These are phyloP conservation scores for Tryphoninae sp. DNA, from an alignment of 2,888 invertebrate species.

Conservation along the genomic window DNA sequence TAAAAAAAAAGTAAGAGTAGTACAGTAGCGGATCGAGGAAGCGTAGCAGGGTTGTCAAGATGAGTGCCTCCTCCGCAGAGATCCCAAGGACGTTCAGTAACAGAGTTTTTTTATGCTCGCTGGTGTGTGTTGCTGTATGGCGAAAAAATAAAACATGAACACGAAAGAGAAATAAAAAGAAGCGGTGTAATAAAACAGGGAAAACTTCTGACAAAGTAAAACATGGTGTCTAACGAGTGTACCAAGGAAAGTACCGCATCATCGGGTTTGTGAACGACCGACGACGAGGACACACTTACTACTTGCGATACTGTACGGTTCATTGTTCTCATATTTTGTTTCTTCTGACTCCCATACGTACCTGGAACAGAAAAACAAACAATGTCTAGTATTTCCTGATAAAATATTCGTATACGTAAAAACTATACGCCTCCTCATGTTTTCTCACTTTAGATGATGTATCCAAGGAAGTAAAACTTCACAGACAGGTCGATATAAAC, in stretches of 20 bases:
- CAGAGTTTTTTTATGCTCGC: not conserved
- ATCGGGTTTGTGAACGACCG: constrained; percentile 17
- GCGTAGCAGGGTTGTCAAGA: constrained; percentile 21
- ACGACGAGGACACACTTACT: constrained; percentile 33
- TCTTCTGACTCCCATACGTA: constrained; percentile 61
- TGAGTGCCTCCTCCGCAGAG: not conserved
- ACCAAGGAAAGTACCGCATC: constrained; percentile 7
- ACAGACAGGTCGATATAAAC: constrained; percentile 12
- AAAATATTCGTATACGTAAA: not conserved
- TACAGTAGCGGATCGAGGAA: not conserved
- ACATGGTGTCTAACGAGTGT: constrained; percentile 8
- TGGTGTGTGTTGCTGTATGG: not conserved
- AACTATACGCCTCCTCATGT: not conserved
- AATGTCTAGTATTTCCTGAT: not conserved
- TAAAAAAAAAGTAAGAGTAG: not conserved
- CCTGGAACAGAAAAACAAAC: constrained; percentile 68
- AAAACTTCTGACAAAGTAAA: not conserved
- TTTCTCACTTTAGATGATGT: not conserved
- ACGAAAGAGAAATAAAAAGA: constrained; percentile 26
- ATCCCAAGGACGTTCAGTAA: not conserved
- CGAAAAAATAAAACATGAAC: not conserved
- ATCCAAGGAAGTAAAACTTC: not conserved
- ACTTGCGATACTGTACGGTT: constrained; percentile 6
- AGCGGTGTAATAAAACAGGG: not conserved
- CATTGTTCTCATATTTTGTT: constrained; percentile 11